A percentile compares a stretch with the other conserved stretches of the same genome.
phyloP scores from a whole-genome alignment of 2,888 invertebrate genomes.

The Nemotelus pantherinus region DNA sequence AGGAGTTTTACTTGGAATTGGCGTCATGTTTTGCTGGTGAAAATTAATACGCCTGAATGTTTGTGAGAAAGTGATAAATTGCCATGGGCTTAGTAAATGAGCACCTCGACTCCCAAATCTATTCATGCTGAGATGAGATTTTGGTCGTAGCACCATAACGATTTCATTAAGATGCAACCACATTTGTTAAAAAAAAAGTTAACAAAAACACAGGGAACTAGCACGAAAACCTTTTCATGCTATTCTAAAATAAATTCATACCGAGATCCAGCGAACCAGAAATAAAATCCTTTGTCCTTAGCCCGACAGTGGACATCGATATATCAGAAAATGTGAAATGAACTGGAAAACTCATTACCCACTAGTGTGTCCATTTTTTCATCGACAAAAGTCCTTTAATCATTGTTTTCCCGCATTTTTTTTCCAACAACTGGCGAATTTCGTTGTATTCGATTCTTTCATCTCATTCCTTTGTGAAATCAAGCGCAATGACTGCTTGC shows the following conservation, averaged over 20 bases:
- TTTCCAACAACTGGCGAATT: constrained; percentile 37
- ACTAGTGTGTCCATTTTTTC: constrained; percentile 36
- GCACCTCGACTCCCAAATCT: too few species aligned
- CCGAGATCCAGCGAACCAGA: constrained; percentile 23
- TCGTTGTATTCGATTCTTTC: constrained; percentile 5
- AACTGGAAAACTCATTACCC: constrained; percentile 41
- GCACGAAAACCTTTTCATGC: too few species aligned
- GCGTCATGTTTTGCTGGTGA: not conserved
- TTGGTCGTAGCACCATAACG: too few species aligned
- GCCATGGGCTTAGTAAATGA: not conserved
- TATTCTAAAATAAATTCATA: not conserved
- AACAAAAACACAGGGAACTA: too few species aligned
- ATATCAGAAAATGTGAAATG: constrained; percentile 27
- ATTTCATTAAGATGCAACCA: too few species aligned
- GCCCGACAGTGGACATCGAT: constrained; percentile 37
- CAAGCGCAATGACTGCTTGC: constrained; percentile 37
- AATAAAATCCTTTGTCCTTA: constrained; percentile 35
- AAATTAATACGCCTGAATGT: not conserved
- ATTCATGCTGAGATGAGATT: too few species aligned
- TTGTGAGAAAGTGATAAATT: constrained; percentile 23
- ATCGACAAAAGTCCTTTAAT: constrained; percentile 31
- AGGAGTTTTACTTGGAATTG: not conserved
- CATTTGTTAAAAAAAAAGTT: too few species aligned
- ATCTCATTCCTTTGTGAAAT: constrained; percentile 14
- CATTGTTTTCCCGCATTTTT: constrained; percentile 39